These are phyloP conservation scores for Pachycephala philippinensis DNA, from an alignment of 2,113 vertebrate genomes.

Conservation along the genomic window DNA sequence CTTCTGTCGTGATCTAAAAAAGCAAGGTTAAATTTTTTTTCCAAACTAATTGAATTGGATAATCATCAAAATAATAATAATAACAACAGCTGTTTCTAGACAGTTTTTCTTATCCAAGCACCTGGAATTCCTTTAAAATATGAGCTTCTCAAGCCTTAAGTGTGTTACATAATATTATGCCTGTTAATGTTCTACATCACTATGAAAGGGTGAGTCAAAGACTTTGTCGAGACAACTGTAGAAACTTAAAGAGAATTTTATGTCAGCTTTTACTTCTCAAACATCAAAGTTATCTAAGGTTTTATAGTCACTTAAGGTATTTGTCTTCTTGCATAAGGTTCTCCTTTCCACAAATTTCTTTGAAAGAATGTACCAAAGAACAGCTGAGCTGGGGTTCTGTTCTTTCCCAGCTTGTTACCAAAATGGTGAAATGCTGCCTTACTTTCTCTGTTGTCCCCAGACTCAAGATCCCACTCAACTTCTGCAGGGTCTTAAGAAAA, in stretches of 20 bases:
- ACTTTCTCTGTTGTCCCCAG: neutral
- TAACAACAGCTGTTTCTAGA: neutral
- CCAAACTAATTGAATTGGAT: neutral
- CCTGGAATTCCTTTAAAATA: neutral
- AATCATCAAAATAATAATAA: neutral
- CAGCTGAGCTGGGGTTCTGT: neutral
- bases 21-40: neutral
- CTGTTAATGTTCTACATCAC: fast-evolving
- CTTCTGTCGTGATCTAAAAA: neutral
- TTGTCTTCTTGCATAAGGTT: neutral
- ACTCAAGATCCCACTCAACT: neutral
- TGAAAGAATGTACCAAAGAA: neutral
- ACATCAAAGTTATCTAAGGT: neutral
- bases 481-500: neutral
- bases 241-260: neutral
- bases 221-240: neutral
- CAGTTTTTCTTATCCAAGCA: neutral
- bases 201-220: neutral
- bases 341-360: neutral
- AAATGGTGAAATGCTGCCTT: neutral
- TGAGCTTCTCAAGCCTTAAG: neutral
- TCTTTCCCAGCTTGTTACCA: neutral
- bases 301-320: neutral
- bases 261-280: neutral
- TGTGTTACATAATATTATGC: neutral